phyloP scores from a whole-genome alignment of 2,888 invertebrate genomes.

The Tricholauxania praeusta region DNA sequence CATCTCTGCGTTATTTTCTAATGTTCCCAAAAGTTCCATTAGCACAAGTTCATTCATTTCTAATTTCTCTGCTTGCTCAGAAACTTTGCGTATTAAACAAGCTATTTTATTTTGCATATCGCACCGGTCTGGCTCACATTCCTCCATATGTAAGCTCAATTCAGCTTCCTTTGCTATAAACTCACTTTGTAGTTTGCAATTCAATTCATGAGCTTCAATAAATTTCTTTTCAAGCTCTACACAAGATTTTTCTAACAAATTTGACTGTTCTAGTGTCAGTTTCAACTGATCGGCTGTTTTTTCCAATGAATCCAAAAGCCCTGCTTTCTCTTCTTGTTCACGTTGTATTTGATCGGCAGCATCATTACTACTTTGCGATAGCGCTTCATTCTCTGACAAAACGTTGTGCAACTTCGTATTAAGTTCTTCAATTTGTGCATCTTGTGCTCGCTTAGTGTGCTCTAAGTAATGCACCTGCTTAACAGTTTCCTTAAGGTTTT shows the following conservation, averaged over 20 bases:
- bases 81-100: slow-evolving; percentile 34
- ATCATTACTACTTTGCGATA: not conserved
- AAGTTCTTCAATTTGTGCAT: slow-evolving; percentile 18
- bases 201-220: slow-evolving; percentile 26
- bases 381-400: slow-evolving; percentile 20
- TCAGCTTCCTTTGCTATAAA: slow-evolving; percentile 43
- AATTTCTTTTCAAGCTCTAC: slow-evolving; percentile 37
- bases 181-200: slow-evolving; percentile 43
- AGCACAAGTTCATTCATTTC: slow-evolving; percentile 39
- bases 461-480: slow-evolving; percentile 28
- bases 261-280: slow-evolving; percentile 19
- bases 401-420: slow-evolving; percentile 35
- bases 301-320: slow-evolving; percentile 44
- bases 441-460: slow-evolving; percentile 26
- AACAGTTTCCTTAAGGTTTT: slow-evolving; percentile 17
- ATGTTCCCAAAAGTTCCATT: slow-evolving; percentile 39
- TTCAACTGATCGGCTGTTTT: slow-evolving; percentile 47
- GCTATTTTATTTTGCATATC: slow-evolving; percentile 42
- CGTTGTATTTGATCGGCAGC: slow-evolving; percentile 33
- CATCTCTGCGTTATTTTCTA: slow-evolving; percentile 41
- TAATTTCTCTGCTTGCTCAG: slow-evolving; percentile 39
- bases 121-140: slow-evolving; percentile 43
- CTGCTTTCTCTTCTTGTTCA: slow-evolving; percentile 46
- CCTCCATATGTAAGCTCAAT: slow-evolving; percentile 38
- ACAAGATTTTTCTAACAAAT: slow-evolving; percentile 33